Percentiles rank a stretch among this genome's conserved stretches.
Evolutionary conservation across 2,888 invertebrate species (phyloP).

Genomic region (Unio delphinus): DNA sequence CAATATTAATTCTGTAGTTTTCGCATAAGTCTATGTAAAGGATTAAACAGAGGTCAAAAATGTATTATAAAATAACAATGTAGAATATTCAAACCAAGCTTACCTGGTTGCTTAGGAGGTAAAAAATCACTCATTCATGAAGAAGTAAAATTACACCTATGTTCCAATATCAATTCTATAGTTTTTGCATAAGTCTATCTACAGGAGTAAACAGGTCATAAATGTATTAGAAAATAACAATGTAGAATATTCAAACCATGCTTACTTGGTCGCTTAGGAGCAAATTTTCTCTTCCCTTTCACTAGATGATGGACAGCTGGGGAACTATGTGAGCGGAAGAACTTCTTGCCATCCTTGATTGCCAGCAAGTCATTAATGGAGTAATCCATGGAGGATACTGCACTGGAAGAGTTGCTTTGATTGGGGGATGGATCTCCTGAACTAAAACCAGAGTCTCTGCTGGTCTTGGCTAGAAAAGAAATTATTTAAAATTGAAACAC

Average conservation of each 20-base stretch:
- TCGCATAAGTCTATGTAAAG: no score
- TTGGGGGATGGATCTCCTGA: conserved; percentile 67
- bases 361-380: conserved; percentile 22
- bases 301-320: conserved; percentile 31
- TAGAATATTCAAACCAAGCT: conserved; percentile 9
- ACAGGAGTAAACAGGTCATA: no score
- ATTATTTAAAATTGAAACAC: conserved; percentile 1
- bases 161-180: no score
- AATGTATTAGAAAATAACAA: no score
- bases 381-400: conserved; percentile 19
- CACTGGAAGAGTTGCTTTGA: conserved; percentile 42
- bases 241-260: conserved; percentile 1
- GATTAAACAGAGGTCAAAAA: no score
- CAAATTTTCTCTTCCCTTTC: conserved; percentile 27
- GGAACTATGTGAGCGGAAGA: conserved; percentile 44
- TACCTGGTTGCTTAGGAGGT: conserved; percentile 35
- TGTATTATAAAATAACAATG: no score
- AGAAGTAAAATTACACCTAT: no score
- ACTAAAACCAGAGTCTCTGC: conserved; percentile 67
- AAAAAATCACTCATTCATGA: no score
- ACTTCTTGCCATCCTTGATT: conserved; percentile 21
- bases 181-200: no score
- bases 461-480: conserved; percentile 48
- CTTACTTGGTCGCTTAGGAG: conserved; percentile 40
- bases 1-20: no score